phyloP scores from a whole-genome alignment of 2,113 vertebrate species.

The Kobus ellipsiprymnus region DNA sequence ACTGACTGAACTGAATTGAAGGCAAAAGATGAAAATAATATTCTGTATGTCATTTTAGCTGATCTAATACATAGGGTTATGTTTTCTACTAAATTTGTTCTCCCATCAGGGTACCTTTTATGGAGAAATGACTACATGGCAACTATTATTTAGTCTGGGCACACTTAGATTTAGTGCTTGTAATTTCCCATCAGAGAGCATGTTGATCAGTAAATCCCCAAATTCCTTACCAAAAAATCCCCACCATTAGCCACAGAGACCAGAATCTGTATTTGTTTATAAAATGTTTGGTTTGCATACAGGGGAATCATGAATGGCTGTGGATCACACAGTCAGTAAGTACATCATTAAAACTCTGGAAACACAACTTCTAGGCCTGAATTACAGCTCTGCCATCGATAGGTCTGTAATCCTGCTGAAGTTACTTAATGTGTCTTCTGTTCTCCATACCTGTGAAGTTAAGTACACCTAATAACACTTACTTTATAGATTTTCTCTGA shows the following conservation, averaged over 20 bases:
- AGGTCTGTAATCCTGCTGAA: neutral
- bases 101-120: neutral
- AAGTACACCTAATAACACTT: neutral
- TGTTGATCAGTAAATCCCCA: neutral
- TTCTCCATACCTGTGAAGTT: neutral
- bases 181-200: neutral
- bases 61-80: neutral
- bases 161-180: neutral
- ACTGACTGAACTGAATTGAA: too few species aligned
- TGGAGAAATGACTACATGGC: neutral
- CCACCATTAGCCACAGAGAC: neutral
- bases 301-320: too few species aligned
- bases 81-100: neutral
- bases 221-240: neutral
- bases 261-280: neutral
- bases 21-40: neutral
- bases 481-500: neutral
- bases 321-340: neutral
- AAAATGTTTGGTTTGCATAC: neutral
- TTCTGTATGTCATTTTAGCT: neutral
- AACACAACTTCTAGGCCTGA: neutral
- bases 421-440: neutral
- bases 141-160: neutral
- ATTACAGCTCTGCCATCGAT: neutral
- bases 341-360: neutral